These are phyloP conservation scores for Abscondita cerata DNA, from an alignment of 2,888 invertebrate genomes.

Conservation along the genomic window DNA sequence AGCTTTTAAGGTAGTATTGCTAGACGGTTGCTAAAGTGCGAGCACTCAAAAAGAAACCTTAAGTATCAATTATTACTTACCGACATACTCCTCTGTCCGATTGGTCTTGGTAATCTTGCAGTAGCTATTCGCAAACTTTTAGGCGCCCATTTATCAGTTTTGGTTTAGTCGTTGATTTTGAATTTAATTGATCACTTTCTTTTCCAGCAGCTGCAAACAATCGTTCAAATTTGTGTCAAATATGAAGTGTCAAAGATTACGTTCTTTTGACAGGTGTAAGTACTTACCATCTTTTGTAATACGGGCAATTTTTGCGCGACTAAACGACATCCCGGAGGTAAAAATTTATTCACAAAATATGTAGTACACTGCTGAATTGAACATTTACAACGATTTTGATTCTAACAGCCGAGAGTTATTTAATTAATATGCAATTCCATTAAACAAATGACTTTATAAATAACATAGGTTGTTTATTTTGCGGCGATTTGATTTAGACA, in stretches of 20 bases:
- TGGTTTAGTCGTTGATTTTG: background rate
- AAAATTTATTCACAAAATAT: background rate
- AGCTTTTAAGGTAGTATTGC: slow-evolving; percentile 15
- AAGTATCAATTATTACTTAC: slow-evolving; percentile 4
- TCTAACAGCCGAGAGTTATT: slow-evolving; percentile 26
- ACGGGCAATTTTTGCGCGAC: slow-evolving; percentile 37
- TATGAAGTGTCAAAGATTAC: background rate
- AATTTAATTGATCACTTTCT: background rate
- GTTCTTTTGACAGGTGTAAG: background rate
- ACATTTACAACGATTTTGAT: slow-evolving; percentile 44
- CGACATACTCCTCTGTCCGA: slow-evolving; percentile 19
- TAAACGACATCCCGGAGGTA: slow-evolving; percentile 37
- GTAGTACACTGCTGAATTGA: slow-evolving; percentile 15
- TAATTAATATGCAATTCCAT: slow-evolving; percentile 10
- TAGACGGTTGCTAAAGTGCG: slow-evolving; percentile 26
- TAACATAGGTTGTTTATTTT: slow-evolving; percentile 31
- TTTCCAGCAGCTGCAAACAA: background rate
- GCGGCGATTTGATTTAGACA: slow-evolving; percentile 23
- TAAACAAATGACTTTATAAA: slow-evolving; percentile 33
- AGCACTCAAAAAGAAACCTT: background rate
- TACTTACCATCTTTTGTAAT: slow-evolving; percentile 33
- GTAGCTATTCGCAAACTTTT: background rate
- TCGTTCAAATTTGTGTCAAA: too few species aligned
- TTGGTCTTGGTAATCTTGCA: background rate
- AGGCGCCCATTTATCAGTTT: background rate